Percentiles rank a stretch among this genome's conserved stretches.
phyloP scores from a whole-genome alignment of 2,113 vertebrate genomes.

The Oryctolagus cuniculus region mOryCun1.1 NC_091432.1:33533001-33533500 shows the following conservation, averaged over 20 bases:
- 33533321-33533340: not conserved
- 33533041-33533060: slow-evolving; percentile 17
- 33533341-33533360: not conserved
- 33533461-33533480: not conserved
- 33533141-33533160: not conserved
- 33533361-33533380: not conserved
- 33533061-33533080: not conserved
- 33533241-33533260: not conserved
- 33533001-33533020: not conserved
- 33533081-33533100: not conserved
- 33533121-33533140: not conserved
- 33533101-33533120: not conserved
- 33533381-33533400: not conserved
- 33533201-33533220: not conserved
- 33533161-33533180: not conserved
- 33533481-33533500: not conserved
- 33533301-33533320: slow-evolving; percentile 24
- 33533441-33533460: not conserved
- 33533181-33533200: not conserved
- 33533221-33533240: too few species aligned
- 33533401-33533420: not conserved
- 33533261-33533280: not conserved
- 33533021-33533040: not conserved
- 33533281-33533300: not conserved
- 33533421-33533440: not conserved